phyloP scores from a whole-genome alignment of 2,888 invertebrate species.

The Epinotia ramella region DNA sequence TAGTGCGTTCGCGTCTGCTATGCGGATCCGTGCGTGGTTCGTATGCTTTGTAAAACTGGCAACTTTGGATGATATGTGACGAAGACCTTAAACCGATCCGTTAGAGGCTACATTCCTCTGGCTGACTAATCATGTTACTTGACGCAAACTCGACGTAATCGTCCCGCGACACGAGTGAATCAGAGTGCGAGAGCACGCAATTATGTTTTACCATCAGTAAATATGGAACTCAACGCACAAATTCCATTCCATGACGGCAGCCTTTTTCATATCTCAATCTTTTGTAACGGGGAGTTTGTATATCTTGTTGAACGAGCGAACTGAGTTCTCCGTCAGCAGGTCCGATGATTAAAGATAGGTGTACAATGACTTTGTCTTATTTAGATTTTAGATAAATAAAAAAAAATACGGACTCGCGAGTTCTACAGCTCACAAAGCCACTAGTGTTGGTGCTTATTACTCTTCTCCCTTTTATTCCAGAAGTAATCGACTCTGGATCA shows the following conservation, averaged over 20 bases:
- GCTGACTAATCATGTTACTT: conserved; percentile 17
- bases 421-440: no score
- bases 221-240: conserved; percentile 12
- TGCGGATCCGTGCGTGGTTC: conserved; percentile 64
- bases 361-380: neutral
- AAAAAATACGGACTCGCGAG: no score
- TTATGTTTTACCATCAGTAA: conserved; percentile 38
- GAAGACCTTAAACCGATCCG: neutral
- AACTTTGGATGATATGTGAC: neutral
- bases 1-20: conserved; percentile 56
- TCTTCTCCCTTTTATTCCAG: no score
- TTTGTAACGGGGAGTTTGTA: neutral
- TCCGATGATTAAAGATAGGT: neutral
- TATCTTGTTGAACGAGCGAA: neutral
- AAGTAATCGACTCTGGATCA: no score
- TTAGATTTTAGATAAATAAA: no score
- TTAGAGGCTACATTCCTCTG: conserved; percentile 14
- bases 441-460: no score
- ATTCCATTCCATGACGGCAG: neutral
- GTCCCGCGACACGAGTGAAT: conserved; percentile 69
- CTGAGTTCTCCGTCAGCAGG: no score
- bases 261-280: neutral
- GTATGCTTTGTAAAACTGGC: conserved; percentile 22
- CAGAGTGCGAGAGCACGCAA: conserved; percentile 76
- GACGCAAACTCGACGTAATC: conserved; percentile 56